phyloP scores from a whole-genome alignment of 2,888 invertebrate species.

The Leptinotarsa tumamoca region DNA sequence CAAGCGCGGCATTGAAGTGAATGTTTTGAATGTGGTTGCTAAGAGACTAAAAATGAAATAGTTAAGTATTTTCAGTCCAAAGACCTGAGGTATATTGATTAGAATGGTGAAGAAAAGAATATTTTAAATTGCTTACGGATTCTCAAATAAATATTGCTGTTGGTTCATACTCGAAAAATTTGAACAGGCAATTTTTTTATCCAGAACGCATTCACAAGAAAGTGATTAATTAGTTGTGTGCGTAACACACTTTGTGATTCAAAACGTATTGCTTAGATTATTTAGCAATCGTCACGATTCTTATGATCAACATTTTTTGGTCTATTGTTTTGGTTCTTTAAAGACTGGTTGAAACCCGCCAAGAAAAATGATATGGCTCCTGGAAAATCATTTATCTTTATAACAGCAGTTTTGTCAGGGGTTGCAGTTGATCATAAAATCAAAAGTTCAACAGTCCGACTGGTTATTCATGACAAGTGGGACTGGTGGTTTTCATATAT shows the following conservation, averaged over 20 bases:
- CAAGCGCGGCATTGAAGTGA: slow-evolving; percentile 44
- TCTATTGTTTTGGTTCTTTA: background rate
- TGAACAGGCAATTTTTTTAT: slow-evolving; percentile 53
- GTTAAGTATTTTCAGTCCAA: slow-evolving; percentile 37
- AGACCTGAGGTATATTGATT: slow-evolving; percentile 37
- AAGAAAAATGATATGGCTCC: background rate
- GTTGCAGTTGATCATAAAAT: background rate
- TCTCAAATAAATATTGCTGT: slow-evolving; percentile 57
- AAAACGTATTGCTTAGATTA: background rate
- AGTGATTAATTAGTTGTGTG: slow-evolving; percentile 59
- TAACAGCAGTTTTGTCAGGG: background rate
- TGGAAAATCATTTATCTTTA: background rate
- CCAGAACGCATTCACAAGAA: slow-evolving; percentile 55
- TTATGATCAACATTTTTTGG: background rate
- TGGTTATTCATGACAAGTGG: background rate
- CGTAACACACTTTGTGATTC: slow-evolving; percentile 55
- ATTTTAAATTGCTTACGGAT: slow-evolving; percentile 29
- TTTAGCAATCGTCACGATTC: background rate
- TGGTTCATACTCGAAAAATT: slow-evolving; percentile 57
- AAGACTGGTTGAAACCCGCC: background rate
- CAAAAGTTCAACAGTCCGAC: background rate
- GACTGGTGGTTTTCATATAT: slow-evolving; percentile 49
- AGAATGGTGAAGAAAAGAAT: slow-evolving; percentile 54
- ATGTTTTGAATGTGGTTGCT: slow-evolving; percentile 45
- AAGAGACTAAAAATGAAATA: slow-evolving; percentile 37